These are phyloP conservation scores for Sinelater perroti DNA, from an alignment of 2,888 invertebrate genomes.

Conservation along the genomic window DNA sequence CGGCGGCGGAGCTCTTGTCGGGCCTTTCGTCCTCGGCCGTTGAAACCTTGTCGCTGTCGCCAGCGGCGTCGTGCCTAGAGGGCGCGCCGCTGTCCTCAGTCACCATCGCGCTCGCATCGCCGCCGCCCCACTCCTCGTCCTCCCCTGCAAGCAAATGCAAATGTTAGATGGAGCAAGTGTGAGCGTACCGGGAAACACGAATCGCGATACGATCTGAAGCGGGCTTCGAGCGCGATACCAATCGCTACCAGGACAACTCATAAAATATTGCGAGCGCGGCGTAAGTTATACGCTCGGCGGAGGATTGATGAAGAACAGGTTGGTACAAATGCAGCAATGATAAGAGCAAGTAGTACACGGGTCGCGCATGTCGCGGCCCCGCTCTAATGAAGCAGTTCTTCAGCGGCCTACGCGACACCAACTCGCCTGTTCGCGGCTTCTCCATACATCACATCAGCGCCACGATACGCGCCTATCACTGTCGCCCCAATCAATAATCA, in stretches of 20 bases:
- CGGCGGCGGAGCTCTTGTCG: conserved; percentile 51
- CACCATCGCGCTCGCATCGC: conserved; percentile 66
- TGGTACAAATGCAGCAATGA: conserved; percentile 57
- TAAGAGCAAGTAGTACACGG: conserved; percentile 59
- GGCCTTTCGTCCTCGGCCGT: conserved; percentile 44
- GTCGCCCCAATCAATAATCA: conserved; percentile 50
- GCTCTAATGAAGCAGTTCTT: conserved; percentile 61
- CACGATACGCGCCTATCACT: conserved; percentile 50
- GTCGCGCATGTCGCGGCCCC: conserved; percentile 56
- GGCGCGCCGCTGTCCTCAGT: conserved; percentile 48
- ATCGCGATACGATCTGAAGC: conserved; percentile 41
- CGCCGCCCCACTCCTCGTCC: conserved; percentile 70
- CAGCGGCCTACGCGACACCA: conserved; percentile 54
- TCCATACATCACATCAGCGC: conserved; percentile 53
- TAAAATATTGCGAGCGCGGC: conserved; percentile 44
- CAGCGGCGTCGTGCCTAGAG: conserved; percentile 50
- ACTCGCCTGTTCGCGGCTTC: conserved; percentile 30
- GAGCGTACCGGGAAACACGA: conserved; percentile 37
- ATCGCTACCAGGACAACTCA: conserved; percentile 43
- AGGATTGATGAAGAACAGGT: conserved; percentile 47
- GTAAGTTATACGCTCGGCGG: conserved; percentile 31
- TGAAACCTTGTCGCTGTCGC: conserved; percentile 40
- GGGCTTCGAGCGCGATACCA: conserved; percentile 32
- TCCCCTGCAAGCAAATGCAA: conserved; percentile 65
- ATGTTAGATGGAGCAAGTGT: conserved; percentile 22